A percentile compares a stretch with the other conserved stretches of the same genome.
These are phyloP conservation scores for Drosophila auraria DNA, from an alignment of 1,140 invertebrate species.

Conservation along the genomic window DNA sequence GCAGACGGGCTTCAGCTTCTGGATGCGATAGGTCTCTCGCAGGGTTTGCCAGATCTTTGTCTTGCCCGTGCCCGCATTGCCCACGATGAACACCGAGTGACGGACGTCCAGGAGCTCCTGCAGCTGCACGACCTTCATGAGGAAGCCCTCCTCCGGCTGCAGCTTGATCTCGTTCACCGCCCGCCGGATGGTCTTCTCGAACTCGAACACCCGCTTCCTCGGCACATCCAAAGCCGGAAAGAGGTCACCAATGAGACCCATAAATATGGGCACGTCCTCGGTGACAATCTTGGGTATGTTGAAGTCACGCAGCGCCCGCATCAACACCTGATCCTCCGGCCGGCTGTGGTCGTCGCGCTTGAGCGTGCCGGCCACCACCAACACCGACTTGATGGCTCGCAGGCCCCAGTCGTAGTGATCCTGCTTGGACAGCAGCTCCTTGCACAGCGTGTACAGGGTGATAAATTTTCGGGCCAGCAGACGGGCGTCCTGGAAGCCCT, in stretches of 20 bases:
- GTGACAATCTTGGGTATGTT: slow-evolving; percentile 95
- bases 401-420: slow-evolving; percentile 96
- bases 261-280: slow-evolving; percentile 93
- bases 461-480: slow-evolving; percentile 93
- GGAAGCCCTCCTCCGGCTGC: slow-evolving; percentile 94
- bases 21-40: slow-evolving; percentile 90
- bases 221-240: slow-evolving; percentile 94
- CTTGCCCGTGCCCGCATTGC: slow-evolving; percentile 94
- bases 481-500: slow-evolving; percentile 93
- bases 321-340: slow-evolving; percentile 90
- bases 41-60: slow-evolving; percentile 95
- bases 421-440: slow-evolving; percentile 93
- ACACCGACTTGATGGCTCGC: slow-evolving; percentile 93
- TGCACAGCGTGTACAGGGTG: slow-evolving; percentile 92
- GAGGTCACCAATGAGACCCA: slow-evolving; percentile 93
- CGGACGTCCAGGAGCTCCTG: slow-evolving; percentile 94
- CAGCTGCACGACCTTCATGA: slow-evolving; percentile 93
- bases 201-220: slow-evolving; percentile 90
- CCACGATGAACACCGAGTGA: slow-evolving; percentile 95
- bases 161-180: slow-evolving; percentile 92
- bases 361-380: slow-evolving; percentile 93
- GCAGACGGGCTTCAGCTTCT: slow-evolving; percentile 92
- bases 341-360: slow-evolving; percentile 87
- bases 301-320: slow-evolving; percentile 93
- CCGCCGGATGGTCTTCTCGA: slow-evolving; percentile 90